These are phyloP conservation scores for Silurus glanis DNA, from an alignment of 2,113 vertebrate genomes.

Conservation along the genomic window DNA sequence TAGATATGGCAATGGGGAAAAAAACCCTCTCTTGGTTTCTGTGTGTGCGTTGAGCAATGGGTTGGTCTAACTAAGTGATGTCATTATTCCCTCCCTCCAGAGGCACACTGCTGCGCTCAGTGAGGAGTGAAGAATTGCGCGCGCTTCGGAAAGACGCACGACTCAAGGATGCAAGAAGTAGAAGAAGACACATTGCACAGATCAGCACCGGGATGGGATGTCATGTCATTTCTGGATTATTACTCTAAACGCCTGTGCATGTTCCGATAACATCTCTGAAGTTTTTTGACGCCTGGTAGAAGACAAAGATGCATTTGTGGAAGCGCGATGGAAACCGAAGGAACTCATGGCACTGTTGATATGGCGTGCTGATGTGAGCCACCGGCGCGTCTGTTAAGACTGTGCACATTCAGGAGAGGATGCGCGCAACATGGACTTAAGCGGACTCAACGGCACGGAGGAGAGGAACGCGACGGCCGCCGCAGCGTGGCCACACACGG, in stretches of 20 bases:
- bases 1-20: neutral
- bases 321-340: conserved; percentile 9
- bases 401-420: conserved; percentile 25
- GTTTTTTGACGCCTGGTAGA: neutral
- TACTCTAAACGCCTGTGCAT: neutral
- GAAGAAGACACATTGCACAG: neutral
- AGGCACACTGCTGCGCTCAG: conserved; percentile 29
- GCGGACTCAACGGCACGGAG: conserved; percentile 60
- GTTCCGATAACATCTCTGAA: neutral
- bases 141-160: neutral
- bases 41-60: conserved; percentile 23
- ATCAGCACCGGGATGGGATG: neutral
- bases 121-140: conserved; percentile 22
- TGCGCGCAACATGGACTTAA: conserved; percentile 49
- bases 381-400: neutral
- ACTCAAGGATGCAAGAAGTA: neutral
- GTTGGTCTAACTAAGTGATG: conserved; percentile 48
- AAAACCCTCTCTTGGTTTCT: neutral
- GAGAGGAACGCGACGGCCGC: conserved; percentile 50
- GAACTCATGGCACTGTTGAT: conserved; percentile 1
- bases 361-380: conserved; percentile 9
- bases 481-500: conserved; percentile 67
- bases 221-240: neutral
- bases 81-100: conserved; percentile 37
- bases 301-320: conserved; percentile 5